These are phyloP conservation scores for Standfussiana lucernea DNA, from an alignment of 2,888 invertebrate genomes.

Conservation along the genomic window DNA sequence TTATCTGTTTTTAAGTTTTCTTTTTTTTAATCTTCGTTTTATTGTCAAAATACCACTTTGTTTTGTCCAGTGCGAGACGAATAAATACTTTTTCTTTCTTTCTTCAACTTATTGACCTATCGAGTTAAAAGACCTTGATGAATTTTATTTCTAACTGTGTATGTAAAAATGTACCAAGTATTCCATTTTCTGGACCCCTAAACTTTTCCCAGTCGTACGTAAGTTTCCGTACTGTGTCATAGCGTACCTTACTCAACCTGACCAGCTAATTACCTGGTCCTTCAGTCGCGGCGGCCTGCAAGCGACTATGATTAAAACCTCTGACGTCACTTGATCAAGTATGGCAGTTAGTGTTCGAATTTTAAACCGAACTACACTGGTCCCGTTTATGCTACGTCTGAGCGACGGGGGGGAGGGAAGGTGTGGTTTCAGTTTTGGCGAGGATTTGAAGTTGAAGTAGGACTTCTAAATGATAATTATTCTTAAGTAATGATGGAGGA, in stretches of 20 bases:
- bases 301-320: constrained; percentile 30
- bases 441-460: neutral
- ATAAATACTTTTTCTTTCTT: no score
- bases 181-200: neutral
- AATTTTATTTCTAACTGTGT: neutral
- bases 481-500: neutral
- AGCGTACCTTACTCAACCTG: neutral
- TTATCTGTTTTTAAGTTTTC: no score
- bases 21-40: no score
- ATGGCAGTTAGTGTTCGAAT: constrained; percentile 53
- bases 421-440: constrained; percentile 47
- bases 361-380: constrained; percentile 56
- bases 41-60: no score
- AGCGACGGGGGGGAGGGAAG: constrained; percentile 33
- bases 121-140: neutral
- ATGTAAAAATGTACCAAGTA: neutral
- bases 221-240: neutral
- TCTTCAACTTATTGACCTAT: neutral
- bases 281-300: constrained; percentile 1
- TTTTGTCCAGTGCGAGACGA: no score
- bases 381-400: constrained; percentile 27
- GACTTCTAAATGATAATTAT: neutral
- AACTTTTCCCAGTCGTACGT: neutral
- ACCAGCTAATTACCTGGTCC: constrained; percentile 22
- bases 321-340: constrained; percentile 36